Base-by-base conservation (phyloP, 2,113 vertebrate genomes). In the Eclectus roratus region DNA sequence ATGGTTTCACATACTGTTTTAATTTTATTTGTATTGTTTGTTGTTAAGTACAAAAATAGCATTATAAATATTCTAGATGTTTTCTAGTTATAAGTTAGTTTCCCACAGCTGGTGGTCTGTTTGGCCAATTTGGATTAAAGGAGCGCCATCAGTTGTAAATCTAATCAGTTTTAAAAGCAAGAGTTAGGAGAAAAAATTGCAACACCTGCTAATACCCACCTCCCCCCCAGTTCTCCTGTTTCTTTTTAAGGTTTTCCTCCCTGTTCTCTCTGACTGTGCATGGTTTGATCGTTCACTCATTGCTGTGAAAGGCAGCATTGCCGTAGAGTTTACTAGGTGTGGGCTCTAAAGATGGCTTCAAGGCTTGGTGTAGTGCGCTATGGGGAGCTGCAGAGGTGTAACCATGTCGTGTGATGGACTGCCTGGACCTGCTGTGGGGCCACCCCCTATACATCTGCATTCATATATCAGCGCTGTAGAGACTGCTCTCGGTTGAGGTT, bases 41-140 rank as follows among this genome's bases (percentile, higher is more conserved):
- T 70, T 27, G 43, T 88, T 94, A 96, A 85, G 85, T 74, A 50
- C 9, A 80, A 89, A 84, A 91, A 50, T 29, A 60, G 17, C 3
- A 65, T 91, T 84, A 56, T 73, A 85, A 96, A 73, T 91, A 94
- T 82, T 96, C 80, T 24, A 93, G 27, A 13, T 93, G 41, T 88
- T 94, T 94, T 88, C 28, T 78, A 3, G 24, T 71, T 93, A 4
- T 83, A 77, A 73, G 39, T 66, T 87, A 33, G 60, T 74, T 90
- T 89, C 66, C 74, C 71, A 37, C 91, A 94, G 93, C 82, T 85
- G 82, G 88, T 90, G 64, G 35, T 91, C 74, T 83, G 0, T 83
- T 96, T 88, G 90, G 79, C 89, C 85, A 55, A 0, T 90, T 90
- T 80, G 64, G 66, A 29, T 94, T 96, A 78, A 88, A 86, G 15